Evolutionary conservation across 2,797 vertebrate species (phyloP).

Genomic region (Sebastiscus tertius): DNA sequence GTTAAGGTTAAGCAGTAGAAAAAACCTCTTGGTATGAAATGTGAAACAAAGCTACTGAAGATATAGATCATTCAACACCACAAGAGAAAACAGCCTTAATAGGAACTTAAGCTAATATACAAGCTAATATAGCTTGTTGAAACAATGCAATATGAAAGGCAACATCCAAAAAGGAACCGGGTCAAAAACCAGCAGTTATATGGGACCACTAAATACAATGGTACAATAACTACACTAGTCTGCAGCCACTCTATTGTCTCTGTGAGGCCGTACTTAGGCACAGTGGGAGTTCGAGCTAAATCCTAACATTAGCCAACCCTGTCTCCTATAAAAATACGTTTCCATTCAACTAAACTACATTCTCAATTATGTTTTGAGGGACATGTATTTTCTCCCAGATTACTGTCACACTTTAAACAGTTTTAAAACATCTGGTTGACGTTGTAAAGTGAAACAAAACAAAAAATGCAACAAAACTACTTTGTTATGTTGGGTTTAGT

Average conservation of each 20-base stretch:
- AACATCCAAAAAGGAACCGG: neutral
- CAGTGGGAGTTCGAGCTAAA: neutral
- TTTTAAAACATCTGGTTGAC: no score
- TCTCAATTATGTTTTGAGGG: no score
- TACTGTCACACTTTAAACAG: no score
- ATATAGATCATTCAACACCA: neutral
- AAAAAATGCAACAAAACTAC: no score
- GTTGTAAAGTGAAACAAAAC: no score
- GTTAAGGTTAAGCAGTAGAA: slow-evolving; percentile 13
- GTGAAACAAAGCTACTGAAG: neutral
- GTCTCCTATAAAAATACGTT: neutral
- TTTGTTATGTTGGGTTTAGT: no score
- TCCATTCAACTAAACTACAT: neutral
- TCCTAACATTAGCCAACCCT: neutral
- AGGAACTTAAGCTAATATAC: neutral
- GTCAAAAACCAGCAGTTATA: neutral
- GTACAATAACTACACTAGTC: neutral
- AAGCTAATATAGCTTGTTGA: neutral
- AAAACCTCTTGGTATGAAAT: neutral
- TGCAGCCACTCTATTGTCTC: neutral
- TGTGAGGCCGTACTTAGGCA: neutral
- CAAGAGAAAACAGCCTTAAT: neutral
- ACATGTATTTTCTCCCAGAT: no score
- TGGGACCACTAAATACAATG: neutral
- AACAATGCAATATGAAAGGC: neutral